Base-by-base conservation (phyloP, 1,140 invertebrate species). In the Pachypeltis micranthus region DNA sequence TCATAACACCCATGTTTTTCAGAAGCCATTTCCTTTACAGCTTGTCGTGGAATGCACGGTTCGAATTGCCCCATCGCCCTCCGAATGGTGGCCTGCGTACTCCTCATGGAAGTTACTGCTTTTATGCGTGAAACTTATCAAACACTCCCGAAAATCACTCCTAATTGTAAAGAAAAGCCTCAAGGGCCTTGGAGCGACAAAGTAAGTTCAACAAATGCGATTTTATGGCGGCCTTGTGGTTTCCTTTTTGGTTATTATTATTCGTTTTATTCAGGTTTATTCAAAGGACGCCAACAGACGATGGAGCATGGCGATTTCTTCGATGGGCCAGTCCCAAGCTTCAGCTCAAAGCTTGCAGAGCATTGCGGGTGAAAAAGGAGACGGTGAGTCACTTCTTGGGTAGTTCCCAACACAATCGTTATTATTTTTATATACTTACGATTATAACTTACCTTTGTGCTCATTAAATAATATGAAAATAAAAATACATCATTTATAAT, bases 101-200 rank as follows among this genome's bases (percentile, higher is more conserved):
- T 99, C 2, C 79, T 99, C 2, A 81, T 93, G 67, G 96, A 99
- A 80, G 96, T 99, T 27, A 99, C 96, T 0, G 85, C 93, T 0
- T 99, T 98, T 74, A 76, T 99, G 23, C 77, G 97, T 16, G 97
- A 99, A 77, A 97, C 93, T 0, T 98, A 97, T 74, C 69, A 69
- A 66, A 68, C 47, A 44, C 60, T 69, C 3, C 70, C 70, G 7
- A 88, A 89, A 68, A 80, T 84, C 0, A 85, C 80, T 31, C 81
- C 85, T 68, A 81, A 81, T 21, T 78, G 82, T 23, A 84, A 86
- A 68, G 88, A 90, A 70, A 80, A 85, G 59, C 85, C 84, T 21
- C 57, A 57, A 3, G 23, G 62, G 39, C 54, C 65, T 1, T 69
- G 71, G 81, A 85, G 63, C n/a, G 57, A 65, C 28, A 59, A 59